phyloP scores from a whole-genome alignment of 23 tunicate genomes.

The Halocynthia roretzi region DNA sequence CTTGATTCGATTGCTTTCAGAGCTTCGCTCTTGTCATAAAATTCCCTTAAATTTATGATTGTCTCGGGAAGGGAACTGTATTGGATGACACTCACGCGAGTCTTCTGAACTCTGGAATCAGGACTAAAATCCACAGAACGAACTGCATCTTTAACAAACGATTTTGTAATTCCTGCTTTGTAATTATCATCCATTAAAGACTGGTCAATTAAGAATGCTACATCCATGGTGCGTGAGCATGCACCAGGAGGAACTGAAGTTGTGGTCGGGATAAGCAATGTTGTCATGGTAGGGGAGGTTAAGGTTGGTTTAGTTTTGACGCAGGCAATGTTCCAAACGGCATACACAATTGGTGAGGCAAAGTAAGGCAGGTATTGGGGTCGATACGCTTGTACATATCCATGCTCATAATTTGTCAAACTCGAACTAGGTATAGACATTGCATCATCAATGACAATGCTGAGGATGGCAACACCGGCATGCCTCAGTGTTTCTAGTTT shows the following conservation, averaged over 20 bases:
- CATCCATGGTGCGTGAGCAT: conserved; percentile 33
- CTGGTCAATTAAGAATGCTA: conserved; percentile 34
- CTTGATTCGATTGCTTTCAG: conserved; percentile 7
- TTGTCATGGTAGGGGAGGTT: background rate
- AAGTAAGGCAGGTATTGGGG: conserved; percentile 33
- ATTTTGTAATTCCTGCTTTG: conserved; percentile 3
- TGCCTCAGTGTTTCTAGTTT: conserved; percentile 1
- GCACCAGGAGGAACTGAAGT: conserved; percentile 5
- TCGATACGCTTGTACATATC: conserved; percentile 32
- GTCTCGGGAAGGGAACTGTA: conserved; percentile 21
- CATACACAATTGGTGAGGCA: conserved; percentile 22
- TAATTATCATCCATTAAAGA: background rate
- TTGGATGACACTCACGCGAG: conserved; percentile 31
- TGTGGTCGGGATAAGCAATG: conserved; percentile 4
- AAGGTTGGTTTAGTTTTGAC: background rate
- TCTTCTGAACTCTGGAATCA: background rate
- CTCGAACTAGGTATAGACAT: conserved; percentile 8
- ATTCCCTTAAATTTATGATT: conserved; percentile 1
- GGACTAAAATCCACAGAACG: conserved; percentile 16
- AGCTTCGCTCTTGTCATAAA: background rate
- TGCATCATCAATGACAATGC: conserved; percentile 36
- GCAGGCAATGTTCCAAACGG: conserved; percentile 28
- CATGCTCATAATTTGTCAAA: conserved; percentile 1
- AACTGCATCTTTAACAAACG: conserved; percentile 27
- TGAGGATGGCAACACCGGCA: conserved; percentile 5